Base-by-base conservation (phyloP, 92 coral and sea anemone genomes). In the Palythoa heliodiscus region DNA sequence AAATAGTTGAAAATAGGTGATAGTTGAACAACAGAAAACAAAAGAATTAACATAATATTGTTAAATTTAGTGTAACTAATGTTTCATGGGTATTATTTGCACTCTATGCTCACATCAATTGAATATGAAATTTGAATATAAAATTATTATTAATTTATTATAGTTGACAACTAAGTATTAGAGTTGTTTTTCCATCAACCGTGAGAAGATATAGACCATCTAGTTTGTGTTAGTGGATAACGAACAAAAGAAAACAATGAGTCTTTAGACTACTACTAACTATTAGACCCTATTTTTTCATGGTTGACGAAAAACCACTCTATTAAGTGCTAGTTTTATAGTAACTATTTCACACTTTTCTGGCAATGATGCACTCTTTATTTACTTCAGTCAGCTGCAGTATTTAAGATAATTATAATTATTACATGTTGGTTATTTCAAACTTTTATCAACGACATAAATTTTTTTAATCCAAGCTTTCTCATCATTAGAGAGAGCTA, bases 301-400 rank as follows among this genome's bases (percentile, higher is more conserved):
- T 63, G 69, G 69, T 13, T 63, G 69, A 63, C 69, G 25, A 63
- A 63, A 63, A 63, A 63, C 69, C 69, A 63, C 69, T 63, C 69
- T 63, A 63, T 63, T 63, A 63, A 63, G 35, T 63, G 69, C 69
- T 63, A 63, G 69, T 63, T 63, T 63, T 63, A 63, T 63, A 63
- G 69, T 63, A 63, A 63, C 69, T 63, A 63, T 63, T 63, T 63
- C 69, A 63, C 69, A 63, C 69, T 63, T 63, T 63, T 63, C 69
- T 63, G 69, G 69, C 69, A 63, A 63, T 63, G 69, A 63, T 63
- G 69, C 69, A 63, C 69, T 63, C 69, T 63, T 63, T 63, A 63
- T 63, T 63, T 63, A 63, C 69, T 63, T 63, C 69, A 63, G 69
- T 13, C 69, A 63, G 69, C 69, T 63, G 69, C 69, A 63, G 69